phyloP scores from a whole-genome alignment of 2,888 invertebrate genomes.

The Flexamia atlantica region DNA sequence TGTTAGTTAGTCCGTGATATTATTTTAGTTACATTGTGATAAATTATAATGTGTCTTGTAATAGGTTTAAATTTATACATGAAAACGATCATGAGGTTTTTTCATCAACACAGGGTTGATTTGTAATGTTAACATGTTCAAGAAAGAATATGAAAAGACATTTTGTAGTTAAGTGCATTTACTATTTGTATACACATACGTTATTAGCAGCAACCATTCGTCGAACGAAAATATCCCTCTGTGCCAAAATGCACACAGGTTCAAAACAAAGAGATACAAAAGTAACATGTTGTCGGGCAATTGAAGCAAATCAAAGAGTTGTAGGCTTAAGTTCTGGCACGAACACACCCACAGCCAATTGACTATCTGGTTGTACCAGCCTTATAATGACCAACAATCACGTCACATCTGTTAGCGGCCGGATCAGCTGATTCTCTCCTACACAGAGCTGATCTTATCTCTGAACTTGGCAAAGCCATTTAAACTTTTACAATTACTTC shows the following conservation, averaged over 20 bases:
- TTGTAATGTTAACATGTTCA: too few species aligned
- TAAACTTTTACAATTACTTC: constrained; percentile 38
- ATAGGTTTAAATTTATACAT: too few species aligned
- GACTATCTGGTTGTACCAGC: constrained; percentile 13
- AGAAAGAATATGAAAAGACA: too few species aligned
- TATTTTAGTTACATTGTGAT: too few species aligned
- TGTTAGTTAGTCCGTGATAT: too few species aligned
- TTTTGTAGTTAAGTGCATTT: too few species aligned
- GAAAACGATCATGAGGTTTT: too few species aligned
- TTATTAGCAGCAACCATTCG: too few species aligned
- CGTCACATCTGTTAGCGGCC: constrained; percentile 40
- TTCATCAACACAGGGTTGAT: too few species aligned
- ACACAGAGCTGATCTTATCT: constrained; percentile 42
- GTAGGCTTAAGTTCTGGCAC: constrained; percentile 55
- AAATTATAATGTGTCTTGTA: too few species aligned
- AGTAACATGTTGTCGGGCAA: constrained; percentile 31
- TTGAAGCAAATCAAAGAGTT: constrained; percentile 55
- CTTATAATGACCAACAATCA: constrained; percentile 46
- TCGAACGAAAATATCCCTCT: neutral
- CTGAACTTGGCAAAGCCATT: neutral
- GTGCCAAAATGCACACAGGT: neutral
- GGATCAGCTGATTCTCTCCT: constrained; percentile 34
- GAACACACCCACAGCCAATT: constrained; percentile 48
- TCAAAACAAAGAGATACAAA: neutral
- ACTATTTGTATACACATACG: too few species aligned